Evolutionary conservation across 92 coral and sea anemone genomes (phyloP).

Genomic region (Epizoanthus rinbou): DNA sequence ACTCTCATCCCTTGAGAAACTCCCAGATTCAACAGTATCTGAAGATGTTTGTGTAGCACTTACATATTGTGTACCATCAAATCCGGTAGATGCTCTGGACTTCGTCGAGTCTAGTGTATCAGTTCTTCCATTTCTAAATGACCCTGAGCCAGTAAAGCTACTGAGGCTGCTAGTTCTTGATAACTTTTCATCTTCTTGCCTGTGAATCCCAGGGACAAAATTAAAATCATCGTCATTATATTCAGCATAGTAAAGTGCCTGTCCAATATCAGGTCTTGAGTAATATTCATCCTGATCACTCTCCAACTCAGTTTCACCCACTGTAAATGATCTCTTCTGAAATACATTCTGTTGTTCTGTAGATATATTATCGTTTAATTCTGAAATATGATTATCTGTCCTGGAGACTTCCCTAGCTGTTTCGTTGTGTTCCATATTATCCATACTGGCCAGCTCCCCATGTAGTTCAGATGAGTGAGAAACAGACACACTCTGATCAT

Average conservation of each 20-base stretch:
- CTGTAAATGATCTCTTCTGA: conserved; percentile 7
- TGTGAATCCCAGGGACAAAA: conserved; percentile 97
- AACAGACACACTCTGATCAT: background rate
- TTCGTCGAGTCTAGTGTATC: conserved; percentile 64
- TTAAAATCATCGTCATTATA: conserved; percentile 85
- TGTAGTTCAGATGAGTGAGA: background rate
- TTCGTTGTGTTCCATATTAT: conserved; percentile 1
- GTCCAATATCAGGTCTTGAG: conserved; percentile 22
- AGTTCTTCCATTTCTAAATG: conserved; percentile 59
- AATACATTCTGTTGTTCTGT: background rate
- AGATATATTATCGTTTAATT: background rate
- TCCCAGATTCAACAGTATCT: conserved; percentile 30
- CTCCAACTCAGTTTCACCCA: conserved; percentile 43
- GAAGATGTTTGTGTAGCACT: conserved; percentile 47
- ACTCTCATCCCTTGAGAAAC: conserved; percentile 70
- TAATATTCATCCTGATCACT: conserved; percentile 27
- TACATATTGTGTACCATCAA: conserved; percentile 24
- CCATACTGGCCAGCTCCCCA: background rate
- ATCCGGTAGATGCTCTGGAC: conserved; percentile 49
- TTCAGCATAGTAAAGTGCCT: conserved; percentile 38
- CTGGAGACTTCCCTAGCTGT: background rate
- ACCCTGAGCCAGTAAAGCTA: conserved; percentile 84
- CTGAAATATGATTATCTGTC: background rate
- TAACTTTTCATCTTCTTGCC: conserved; percentile 50
- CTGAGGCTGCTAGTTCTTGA: conserved; percentile 70